Percentiles rank a stretch among this genome's conserved stretches.
Evolutionary conservation across 1,140 invertebrate species (phyloP).

Genomic region (Sycophila sp.): DNA sequence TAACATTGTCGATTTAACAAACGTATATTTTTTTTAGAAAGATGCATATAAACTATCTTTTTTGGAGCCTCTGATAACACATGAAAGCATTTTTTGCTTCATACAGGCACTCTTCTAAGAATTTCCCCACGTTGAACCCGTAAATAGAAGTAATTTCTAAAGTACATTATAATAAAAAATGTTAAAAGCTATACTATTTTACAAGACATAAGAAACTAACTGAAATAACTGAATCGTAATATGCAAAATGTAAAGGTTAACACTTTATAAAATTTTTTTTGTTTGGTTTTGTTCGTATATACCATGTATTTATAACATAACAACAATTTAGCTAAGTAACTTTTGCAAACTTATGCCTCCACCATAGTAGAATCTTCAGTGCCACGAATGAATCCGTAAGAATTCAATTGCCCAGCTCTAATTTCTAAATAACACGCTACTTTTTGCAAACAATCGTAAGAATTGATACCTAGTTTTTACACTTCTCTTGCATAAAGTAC

Average conservation of each 20-base stretch:
- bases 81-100: conserved; percentile 22
- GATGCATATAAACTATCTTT: conserved; percentile 27
- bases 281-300: no score
- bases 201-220: conserved; percentile 29
- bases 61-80: conserved; percentile 5
- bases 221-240: neutral
- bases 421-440: conserved; percentile 15
- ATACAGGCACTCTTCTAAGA: conserved; percentile 25
- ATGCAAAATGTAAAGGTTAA: conserved; percentile 9
- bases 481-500: neutral
- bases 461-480: neutral
- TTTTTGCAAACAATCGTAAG: conserved; percentile 7
- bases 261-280: conserved; percentile 8
- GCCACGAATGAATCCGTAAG: conserved; percentile 2
- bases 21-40: conserved; percentile 45
- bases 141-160: conserved; percentile 28
- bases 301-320: conserved; percentile 12
- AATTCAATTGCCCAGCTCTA: conserved; percentile 13
- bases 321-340: conserved; percentile 35
- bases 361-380: conserved; percentile 33
- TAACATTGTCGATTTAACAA: conserved; percentile 46
- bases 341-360: conserved; percentile 31
- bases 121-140: conserved; percentile 3
- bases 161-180: conserved; percentile 21
- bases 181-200: conserved; percentile 24